Base-by-base conservation (phyloP, 2,113 vertebrate genomes). In the Notothenia coriiceps region DNA sequence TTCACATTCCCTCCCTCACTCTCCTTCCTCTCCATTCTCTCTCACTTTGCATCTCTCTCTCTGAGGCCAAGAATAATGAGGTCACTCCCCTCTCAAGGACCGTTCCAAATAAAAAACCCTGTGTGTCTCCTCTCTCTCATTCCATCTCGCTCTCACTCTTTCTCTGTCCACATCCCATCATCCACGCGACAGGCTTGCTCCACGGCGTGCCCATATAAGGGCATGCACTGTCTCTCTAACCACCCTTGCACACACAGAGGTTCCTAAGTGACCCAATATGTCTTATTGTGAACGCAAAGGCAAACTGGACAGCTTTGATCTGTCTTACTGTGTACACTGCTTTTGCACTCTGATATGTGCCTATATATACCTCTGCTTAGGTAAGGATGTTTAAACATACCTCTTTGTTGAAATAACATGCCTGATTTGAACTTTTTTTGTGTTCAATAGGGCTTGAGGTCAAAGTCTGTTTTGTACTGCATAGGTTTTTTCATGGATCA, bases 61-160 rank as follows among this genome's bases (percentile, higher is more conserved):
- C 79, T 51, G 70, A 80, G 72, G 86, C 89, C 92, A 84, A 83
- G 90, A 88, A 93, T 93, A 94, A 93, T 87, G 90, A 94, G 91
- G 91, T 89, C 89, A 89, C 86, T 91, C 84, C 86, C 91, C 88
- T 93, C 93, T 94, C 85, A 91, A 92, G 92, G 87, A 88, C 88
- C 82, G 77, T 82, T 91, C 91, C 89, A 91, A 88, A 92, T 86
- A 93, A 90, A 92, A 90, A 92, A 86, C 35, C 77, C 68, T 70
- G 72, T 76, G 64, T 87, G 79, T 87, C 79, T 82, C 52, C 75
- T 82, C 77, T 71, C 47, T 80, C 79, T 86, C 81, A 69, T 85
- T 88, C 88, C 84, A 72, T 67, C 63, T 74, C 18, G 22, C 77
- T 73, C 78, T 85, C 72, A 46, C 87, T 91, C 87, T 73, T 63